Base-by-base conservation (phyloP, 2,888 invertebrate genomes). In the Melangyna quadrimaculata region DNA sequence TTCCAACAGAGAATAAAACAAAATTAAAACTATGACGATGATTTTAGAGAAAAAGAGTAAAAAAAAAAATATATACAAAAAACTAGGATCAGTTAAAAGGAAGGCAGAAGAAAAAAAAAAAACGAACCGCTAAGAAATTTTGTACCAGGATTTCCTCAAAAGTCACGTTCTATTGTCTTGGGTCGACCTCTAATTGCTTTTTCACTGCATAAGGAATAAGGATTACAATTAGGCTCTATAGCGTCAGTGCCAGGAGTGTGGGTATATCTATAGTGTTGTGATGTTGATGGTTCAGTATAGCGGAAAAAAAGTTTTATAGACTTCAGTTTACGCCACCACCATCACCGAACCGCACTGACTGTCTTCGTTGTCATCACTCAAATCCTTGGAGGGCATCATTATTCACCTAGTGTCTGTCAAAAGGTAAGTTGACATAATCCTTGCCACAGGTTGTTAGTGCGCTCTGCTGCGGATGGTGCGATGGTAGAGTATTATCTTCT, bases 111-210 rank as follows among this genome's bases (percentile, higher is more conserved):
- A 22, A 67, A 71, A 74, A 51, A 35, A 19, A 22, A 67, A 71
- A 74, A 51, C 24, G 53, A 57, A 70, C 29, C 45, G 53, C 22
- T 51, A 70, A 78, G 74, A 83, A 72, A 72, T 84, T 75, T 75
- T 72, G 72, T 72, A 71, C 71, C 74, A 71, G 84, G 84, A 84
- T 84, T 84, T 84, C 84, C 80, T 73, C 10, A n/a, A 80, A 84
- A 80, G 84, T 84, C 84, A 84, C 80, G 84, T 84, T 80, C 67
- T 84, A 70, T 84, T 84, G 74, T 84, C 84, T 80, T 75, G 61
- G 80, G 80, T 80, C 84, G 80, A 84, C 80, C 84, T 80, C 84
- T 84, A 84, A 84, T 84, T 84, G 84, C 84, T 72, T 84, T 84
- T 75, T 75, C 79, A 79, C 63, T 83, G 83, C 83, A n/a, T n/a